Conservation (phyloP, 2,797 vertebrate genomes). For the Glossophaga mutica region DNA sequence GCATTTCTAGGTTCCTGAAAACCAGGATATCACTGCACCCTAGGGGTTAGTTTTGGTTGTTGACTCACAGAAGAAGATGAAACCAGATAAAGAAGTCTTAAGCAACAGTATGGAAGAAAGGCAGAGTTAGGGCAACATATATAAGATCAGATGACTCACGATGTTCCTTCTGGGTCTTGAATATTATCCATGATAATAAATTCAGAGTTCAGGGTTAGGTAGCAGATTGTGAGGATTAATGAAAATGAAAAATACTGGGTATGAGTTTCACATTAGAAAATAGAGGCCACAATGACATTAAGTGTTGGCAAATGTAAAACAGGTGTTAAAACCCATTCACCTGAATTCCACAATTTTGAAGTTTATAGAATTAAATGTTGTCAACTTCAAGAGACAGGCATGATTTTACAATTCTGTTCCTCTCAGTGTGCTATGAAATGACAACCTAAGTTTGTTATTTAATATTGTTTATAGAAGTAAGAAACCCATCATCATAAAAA, state of each 20-base stretch:
- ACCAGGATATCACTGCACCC: neutral
- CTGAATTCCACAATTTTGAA: conserved; percentile 11
- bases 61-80: conserved; percentile 36
- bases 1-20: conserved; percentile 24
- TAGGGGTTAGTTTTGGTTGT: neutral
- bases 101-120: conserved; percentile 54
- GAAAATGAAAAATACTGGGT: conserved; percentile 32
- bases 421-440: neutral
- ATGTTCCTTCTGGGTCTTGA: neutral
- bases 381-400: conserved; percentile 11
- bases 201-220: neutral
- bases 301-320: conserved; percentile 51
- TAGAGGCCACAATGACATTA: conserved; percentile 27
- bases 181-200: neutral
- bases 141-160: neutral
- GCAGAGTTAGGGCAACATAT: conserved; percentile 43
- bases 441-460: neutral
- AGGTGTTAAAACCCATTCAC: conserved; percentile 38
- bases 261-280: conserved; percentile 39
- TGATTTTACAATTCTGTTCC: neutral
- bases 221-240: conserved; percentile 19
- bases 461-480: neutral
- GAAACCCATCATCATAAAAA: neutral
- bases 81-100: conserved; percentile 46
- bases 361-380: conserved; percentile 13